These are phyloP conservation scores for Myiozetetes cayanensis DNA, from an alignment of 2,113 vertebrate species.

Conservation along the genomic window DNA sequence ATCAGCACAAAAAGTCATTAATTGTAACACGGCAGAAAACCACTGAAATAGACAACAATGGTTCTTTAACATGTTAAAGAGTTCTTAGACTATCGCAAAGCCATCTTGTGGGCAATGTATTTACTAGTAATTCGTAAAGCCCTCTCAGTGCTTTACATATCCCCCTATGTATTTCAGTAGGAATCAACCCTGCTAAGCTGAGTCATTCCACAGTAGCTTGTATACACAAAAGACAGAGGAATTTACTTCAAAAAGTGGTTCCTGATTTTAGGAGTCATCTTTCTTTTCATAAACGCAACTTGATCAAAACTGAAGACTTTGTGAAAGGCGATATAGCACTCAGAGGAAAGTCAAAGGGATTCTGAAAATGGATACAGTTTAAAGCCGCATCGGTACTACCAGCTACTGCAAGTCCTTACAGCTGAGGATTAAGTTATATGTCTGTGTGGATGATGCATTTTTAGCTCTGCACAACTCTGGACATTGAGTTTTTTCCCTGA, in stretches of 20 bases:
- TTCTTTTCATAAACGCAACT: conserved; percentile 18
- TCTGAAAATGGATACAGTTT: not conserved
- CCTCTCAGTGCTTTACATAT: not conserved
- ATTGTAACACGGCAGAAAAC: conserved; percentile 21
- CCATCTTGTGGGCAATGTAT: not conserved
- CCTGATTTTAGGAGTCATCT: not conserved
- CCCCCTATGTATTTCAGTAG: not conserved
- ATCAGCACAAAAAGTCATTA: conserved; percentile 27
- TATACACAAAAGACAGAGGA: not conserved
- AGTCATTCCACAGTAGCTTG: not conserved
- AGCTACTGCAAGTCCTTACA: not conserved
- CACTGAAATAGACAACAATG: not conserved
- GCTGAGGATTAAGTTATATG: conserved; percentile 32
- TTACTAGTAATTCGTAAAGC: not conserved
- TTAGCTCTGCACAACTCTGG: conserved; percentile 37
- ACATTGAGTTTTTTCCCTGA: conserved; percentile 21
- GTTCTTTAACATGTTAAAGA: not conserved
- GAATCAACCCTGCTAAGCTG: not conserved
- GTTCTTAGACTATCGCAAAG: not conserved
- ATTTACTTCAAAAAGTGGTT: not conserved
- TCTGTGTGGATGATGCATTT: conserved; percentile 18
- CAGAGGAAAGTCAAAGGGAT: not conserved
- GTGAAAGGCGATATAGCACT: not conserved
- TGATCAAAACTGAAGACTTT: conserved; percentile 50
- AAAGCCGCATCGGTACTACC: not conserved